phyloP scores from a whole-genome alignment of 2,797 vertebrate species.

The Neosilurus hyrtlii region DNA sequence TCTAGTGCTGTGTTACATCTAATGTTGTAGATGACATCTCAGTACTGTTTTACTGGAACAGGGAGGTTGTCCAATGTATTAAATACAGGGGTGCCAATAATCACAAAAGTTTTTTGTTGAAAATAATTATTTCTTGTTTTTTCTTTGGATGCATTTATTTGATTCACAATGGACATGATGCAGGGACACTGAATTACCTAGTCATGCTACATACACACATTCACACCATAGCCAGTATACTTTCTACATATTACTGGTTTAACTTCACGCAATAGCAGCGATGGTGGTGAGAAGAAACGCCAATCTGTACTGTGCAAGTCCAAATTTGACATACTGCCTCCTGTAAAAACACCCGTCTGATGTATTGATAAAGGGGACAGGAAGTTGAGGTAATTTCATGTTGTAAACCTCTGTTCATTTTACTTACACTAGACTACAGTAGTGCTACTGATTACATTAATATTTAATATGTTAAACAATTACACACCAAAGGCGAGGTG shows the following conservation, averaged over 20 bases:
- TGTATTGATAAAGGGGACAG: neutral
- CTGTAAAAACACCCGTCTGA: no score
- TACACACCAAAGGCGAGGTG: no score
- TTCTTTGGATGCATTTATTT: neutral
- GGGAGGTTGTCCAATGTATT: no score
- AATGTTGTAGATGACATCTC: neutral
- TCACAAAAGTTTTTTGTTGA: neutral
- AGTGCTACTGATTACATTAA: no score
- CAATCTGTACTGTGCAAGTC: neutral
- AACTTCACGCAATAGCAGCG: neutral
- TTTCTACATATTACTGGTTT: no score
- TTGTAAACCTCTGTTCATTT: neutral
- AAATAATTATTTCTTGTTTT: neutral
- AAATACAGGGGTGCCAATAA: no score
- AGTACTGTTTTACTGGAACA: no score
- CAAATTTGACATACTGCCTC: no score
- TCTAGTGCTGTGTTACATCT: neutral
- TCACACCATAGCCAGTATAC: neutral
- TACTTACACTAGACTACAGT: neutral
- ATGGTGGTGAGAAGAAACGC: neutral
- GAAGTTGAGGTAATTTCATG: neutral
- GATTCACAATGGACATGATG: neutral
- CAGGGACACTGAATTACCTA: neutral
- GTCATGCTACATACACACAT: no score
- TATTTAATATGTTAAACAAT: no score